Evolutionary conservation across 2,888 invertebrate species (phyloP), one percentile per base, ranked within the genome.

Genomic region (Lepidochitona cinerea): DNA sequence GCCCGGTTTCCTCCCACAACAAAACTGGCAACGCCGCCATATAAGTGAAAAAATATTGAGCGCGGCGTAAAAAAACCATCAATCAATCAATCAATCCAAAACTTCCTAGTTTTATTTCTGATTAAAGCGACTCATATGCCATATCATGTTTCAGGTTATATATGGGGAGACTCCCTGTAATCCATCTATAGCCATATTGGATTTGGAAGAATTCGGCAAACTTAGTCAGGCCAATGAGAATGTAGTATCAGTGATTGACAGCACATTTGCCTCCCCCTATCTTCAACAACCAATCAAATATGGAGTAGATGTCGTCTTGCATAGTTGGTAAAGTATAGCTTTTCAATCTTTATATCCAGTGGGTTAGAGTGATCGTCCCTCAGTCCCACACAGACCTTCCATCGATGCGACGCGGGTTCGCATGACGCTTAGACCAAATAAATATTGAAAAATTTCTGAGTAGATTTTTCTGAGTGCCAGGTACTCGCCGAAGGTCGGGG

Each of bases 161-260:
- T 89, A 85, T 73, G 86, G 88, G 7, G 91, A 91, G 78, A 88
- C 89, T 0, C 90, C 90, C 0, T 88, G 89, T 76, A 91, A 91
- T 77, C 91, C 91, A 23, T 83, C 84, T 59, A 85, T 89, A 82
- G 81, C 85, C 4, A 79, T 91, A 29, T 78, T 90, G 33, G 89
- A 91, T 78, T 74, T 91, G 6, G 83, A 87, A 36, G 85, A 80
- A 29, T 86, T 90, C 18, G 87, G 84, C 4, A 78, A 83, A 70
- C 80, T 90, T 18, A 86, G 86, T 12, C 68, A 74, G 71, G 74
- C 78, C 5, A 66, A 75, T 7, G 76, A 74, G 26, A 70, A 77
- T 18, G 75, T 88, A 3, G 70, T 86, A 14, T 86, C 88, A 0
- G 83, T 87, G 68, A 88, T 91, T 5, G 91, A 91, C 75, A 80